These are phyloP conservation scores for Drosophila lutescens DNA, from an alignment of 2,888 invertebrate genomes.

Conservation along the genomic window DNA sequence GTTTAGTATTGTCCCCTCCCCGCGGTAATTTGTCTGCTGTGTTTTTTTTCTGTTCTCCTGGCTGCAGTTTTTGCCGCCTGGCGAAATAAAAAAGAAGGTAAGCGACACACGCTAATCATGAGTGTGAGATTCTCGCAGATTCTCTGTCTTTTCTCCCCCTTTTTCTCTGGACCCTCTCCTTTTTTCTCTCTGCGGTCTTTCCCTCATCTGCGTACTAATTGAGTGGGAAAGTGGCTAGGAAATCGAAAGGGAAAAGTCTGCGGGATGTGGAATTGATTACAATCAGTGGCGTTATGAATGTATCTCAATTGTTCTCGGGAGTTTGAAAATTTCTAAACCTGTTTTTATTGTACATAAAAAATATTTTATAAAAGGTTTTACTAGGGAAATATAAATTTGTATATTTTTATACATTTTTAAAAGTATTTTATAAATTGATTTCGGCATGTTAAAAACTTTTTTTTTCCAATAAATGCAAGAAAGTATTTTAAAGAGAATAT, in stretches of 20 bases:
- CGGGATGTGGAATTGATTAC: conserved; percentile 28
- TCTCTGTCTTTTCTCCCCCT: conserved; percentile 3
- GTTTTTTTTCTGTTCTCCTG: conserved; percentile 14
- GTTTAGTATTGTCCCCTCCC: conserved; percentile 55
- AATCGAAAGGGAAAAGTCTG: conserved; percentile 42
- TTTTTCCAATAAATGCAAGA: too few species aligned
- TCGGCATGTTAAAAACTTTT: too few species aligned
- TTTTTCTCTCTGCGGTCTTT: conserved; percentile 20
- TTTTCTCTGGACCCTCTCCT: conserved; percentile 4
- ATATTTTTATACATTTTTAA: too few species aligned
- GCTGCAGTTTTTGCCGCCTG: conserved; percentile 30
- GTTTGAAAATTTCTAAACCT: background rate
- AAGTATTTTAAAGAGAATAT: too few species aligned
- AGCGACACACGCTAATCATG: conserved; percentile 53
- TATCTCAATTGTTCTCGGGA: conserved; percentile 8
- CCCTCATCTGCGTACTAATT: conserved; percentile 43
- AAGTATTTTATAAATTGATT: too few species aligned
- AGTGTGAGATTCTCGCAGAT: conserved; percentile 40
- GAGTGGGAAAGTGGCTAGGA: conserved; percentile 45
- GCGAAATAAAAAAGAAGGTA: conserved; percentile 17
- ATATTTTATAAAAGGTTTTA: too few species aligned
- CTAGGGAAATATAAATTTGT: too few species aligned
- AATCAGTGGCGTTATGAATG: conserved; percentile 22
- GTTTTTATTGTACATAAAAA: too few species aligned
- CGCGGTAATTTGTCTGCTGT: conserved; percentile 52